Evolutionary conservation across 2,888 invertebrate genomes (phyloP), one percentile per base, ranked within the genome.

Genomic region (Philopedon plagiatum): DNA sequence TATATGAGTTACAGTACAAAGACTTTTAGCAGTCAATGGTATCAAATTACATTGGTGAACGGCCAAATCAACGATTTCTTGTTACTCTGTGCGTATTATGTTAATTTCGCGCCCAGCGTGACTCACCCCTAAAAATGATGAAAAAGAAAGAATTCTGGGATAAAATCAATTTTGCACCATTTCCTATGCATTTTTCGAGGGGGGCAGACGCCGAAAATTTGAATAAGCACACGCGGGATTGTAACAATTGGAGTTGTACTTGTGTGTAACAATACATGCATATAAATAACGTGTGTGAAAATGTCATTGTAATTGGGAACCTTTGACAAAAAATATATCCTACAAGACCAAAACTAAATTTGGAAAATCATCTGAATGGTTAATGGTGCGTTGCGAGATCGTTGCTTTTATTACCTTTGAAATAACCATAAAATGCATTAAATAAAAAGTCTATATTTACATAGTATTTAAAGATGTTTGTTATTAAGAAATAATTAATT

Each of bases 231-330:
- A 79, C 78, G 81, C 79, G 80, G 77, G 76, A 77, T 80, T 79
- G 78, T 75, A 80, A 81, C 81, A 81, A 82, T 81, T 80, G 66
- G 79, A 81, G 79, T 82, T 81, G 81, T 80, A 80, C 76, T 76
- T 78, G 75, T 81, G 77, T 81, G 78, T 82, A 80, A 81, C 80
- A 81, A 81, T 82, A 81, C 82, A 76, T 80, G 81, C 81, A 82
- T 81, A 81, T 82, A 80, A 81, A 79, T 81, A 81, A 82, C 78
- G 80, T 82, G 79, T 79, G 66, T 73, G 73, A 80, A 80, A 76
- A 77, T 70, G 78, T 76, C 77, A 77, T 75, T 76, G 77, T 77
- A 78, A 80, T 79, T 77, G 79, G 66, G 78, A 81, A 81, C 76
- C 77, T 77, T 78, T 78, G 73, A 51, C 49, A 56, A 65, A 61